Evolutionary conservation across 2,797 vertebrate species (phyloP).

Genomic region (Morus bassanus): DNA sequence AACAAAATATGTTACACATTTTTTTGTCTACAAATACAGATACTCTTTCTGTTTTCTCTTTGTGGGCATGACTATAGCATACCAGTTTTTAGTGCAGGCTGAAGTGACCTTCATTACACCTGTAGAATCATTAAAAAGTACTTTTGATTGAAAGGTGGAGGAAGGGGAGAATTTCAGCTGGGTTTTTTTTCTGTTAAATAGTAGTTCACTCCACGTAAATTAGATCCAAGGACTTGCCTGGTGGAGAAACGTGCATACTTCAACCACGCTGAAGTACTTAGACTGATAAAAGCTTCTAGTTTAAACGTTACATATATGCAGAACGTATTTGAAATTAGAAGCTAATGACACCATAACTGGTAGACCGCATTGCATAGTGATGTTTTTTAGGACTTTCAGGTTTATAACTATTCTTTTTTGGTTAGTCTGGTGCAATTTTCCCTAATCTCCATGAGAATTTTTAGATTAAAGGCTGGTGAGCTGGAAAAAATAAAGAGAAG

Average conservation of each 20-base stretch:
- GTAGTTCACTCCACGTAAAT: neutral
- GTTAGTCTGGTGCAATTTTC: neutral
- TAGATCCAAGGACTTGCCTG: neutral
- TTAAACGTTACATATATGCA: neutral
- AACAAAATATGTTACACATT: neutral
- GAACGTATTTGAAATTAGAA: neutral
- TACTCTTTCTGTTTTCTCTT: neutral
- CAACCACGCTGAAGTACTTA: neutral
- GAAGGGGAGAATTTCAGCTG: neutral
- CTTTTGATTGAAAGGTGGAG: neutral
- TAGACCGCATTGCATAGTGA: neutral
- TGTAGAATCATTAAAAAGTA: neutral
- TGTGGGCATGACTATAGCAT: neutral
- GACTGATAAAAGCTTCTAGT: neutral
- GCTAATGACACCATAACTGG: neutral
- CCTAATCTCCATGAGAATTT: neutral
- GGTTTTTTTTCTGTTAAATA: neutral
- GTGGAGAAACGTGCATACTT: neutral
- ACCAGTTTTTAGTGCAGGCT: neutral
- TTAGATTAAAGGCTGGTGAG: neutral
- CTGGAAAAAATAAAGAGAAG: accelerated
- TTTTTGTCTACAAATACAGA: neutral
- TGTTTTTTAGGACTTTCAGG: neutral
- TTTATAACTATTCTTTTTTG: neutral
- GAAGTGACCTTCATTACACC: neutral